Evolutionary conservation across 2,113 vertebrate species (phyloP).

Genomic region (Mormyrus lacerda): DNA sequence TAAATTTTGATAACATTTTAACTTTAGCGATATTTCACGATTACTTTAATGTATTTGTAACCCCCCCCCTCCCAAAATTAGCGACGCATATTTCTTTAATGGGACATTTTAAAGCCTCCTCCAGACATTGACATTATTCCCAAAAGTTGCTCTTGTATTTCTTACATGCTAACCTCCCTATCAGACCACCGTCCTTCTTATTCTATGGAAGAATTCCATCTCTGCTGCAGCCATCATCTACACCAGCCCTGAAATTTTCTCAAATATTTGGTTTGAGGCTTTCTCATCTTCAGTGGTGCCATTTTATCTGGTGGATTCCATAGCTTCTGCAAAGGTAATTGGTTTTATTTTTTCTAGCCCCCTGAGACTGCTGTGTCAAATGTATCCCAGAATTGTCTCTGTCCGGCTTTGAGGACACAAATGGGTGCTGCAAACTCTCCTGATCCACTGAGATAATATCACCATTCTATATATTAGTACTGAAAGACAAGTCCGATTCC

Average conservation of each 20-base stretch:
- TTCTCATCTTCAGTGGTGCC: neutral
- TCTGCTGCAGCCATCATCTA: neutral
- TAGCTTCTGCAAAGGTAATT: slow-evolving; percentile 1
- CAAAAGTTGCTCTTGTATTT: neutral
- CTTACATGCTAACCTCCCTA: neutral
- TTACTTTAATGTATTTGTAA: neutral
- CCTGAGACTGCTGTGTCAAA: neutral
- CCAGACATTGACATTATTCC: neutral
- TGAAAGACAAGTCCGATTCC: neutral
- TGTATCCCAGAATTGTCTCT: neutral
- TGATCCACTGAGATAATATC: neutral
- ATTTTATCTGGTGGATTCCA: neutral
- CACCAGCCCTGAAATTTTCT: neutral
- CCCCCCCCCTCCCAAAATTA: neutral
- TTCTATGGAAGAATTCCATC: neutral
- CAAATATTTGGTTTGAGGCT: neutral
- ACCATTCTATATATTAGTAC: neutral
- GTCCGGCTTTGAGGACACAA: neutral
- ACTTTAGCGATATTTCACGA: neutral
- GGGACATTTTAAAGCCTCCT: neutral
- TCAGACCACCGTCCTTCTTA: neutral
- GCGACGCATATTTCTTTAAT: neutral
- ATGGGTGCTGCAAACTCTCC: neutral
- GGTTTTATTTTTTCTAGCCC: neutral
- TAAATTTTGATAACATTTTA: neutral